Evolutionary conservation across 2,113 vertebrate species (phyloP), one percentile per base, ranked within the genome.

Genomic region (Suricata suricatta): DNA sequence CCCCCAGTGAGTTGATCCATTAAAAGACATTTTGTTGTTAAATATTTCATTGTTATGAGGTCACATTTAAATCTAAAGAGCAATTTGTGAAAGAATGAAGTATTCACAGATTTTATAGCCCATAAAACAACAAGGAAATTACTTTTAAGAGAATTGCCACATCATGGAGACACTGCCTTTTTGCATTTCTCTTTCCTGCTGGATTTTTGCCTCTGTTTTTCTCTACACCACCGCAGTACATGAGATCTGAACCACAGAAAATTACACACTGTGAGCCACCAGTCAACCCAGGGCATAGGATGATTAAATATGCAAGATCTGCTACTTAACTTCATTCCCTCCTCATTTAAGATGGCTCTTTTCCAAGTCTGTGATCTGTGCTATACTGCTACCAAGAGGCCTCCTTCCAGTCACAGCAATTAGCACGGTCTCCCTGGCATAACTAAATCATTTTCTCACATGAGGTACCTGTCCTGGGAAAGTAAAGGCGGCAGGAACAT

Each of bases 1-100:
- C 89, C 92, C 19, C 89, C 52, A 95, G 88, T 85, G 95, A 98
- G 90, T 16, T 93, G 92, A 90, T 97, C 95, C 94, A 98, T 97
- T 98, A 98, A 97, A 97, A 98, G 95, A 95, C 96, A 98, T 90
- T 98, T 97, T 98, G 84, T 95, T 98, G 90, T 94, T 98, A 98
- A 98, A 98, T 98, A 98, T 98, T 98, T 98, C 91, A 98, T 88
- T 97, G 88, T 94, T 96, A 97, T 93, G 89, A 97, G 54, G 47
- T 97, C 83, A 95, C 94, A 91, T 72, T 97, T 98, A 98, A 95
- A 97, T 76, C 83, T 97, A 97, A 98, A 97, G 96, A 98, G 81
- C 89, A 97, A 97, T 96, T 90, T 90, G 82, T 94, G 95, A 97
- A 97, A 98, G 79, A 97, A 97, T 63, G 44, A 66, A 97, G 60